Evolutionary conservation across 2,888 invertebrate genomes (phyloP).

Genomic region (Phlogophora meticulosa): DNA sequence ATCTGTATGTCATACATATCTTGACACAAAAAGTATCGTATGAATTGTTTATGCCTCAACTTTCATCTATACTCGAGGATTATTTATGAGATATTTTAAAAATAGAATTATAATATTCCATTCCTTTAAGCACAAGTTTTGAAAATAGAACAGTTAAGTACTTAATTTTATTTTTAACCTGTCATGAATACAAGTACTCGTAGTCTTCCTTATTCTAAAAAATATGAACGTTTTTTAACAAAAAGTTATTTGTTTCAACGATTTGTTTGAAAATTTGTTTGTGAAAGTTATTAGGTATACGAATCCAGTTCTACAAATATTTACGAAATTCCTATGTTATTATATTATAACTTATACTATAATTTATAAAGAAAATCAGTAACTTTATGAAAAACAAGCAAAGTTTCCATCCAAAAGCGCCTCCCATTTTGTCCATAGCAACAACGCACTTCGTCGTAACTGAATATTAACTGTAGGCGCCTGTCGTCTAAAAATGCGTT

Average conservation of each 20-base stretch:
- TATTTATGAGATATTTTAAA: conserved; percentile 2
- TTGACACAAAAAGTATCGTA: conserved; percentile 40
- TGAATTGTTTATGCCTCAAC: conserved; percentile 30
- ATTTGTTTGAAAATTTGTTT: too few species aligned
- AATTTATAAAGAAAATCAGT: too few species aligned
- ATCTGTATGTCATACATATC: conserved; percentile 55
- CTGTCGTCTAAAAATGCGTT: conserved; percentile 46
- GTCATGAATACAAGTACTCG: too few species aligned
- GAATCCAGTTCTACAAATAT: too few species aligned
- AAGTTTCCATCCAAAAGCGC: conserved; percentile 27
- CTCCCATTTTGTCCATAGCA: conserved; percentile 54
- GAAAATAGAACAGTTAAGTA: background rate
- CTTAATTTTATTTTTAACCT: too few species aligned
- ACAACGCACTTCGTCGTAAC: conserved; percentile 22
- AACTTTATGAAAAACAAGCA: background rate
- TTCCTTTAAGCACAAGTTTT: background rate
- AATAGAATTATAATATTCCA: background rate
- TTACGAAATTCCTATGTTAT: too few species aligned
- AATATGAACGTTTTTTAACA: too few species aligned
- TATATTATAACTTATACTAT: too few species aligned
- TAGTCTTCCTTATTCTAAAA: too few species aligned
- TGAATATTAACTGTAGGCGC: conserved; percentile 55
- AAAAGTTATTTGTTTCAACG: too few species aligned
- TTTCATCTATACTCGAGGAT: conserved; percentile 8
- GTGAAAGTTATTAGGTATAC: too few species aligned